phyloP scores from a whole-genome alignment of 1,140 invertebrate genomes.

The Heliothis subflexa region DNA sequence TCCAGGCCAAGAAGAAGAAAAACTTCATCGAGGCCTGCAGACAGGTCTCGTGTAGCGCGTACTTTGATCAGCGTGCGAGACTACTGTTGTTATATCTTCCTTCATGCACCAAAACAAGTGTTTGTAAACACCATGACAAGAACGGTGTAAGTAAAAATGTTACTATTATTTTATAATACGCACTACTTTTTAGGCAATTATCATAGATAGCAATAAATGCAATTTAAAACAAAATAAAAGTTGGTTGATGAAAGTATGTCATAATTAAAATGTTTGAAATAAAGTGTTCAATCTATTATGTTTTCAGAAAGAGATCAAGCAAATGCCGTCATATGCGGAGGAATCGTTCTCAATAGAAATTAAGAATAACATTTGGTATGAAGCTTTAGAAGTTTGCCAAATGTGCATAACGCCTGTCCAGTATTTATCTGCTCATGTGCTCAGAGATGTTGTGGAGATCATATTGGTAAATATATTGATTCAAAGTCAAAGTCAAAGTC shows the following conservation, averaged over 20 bases:
- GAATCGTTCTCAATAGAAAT: slow-evolving; percentile 74
- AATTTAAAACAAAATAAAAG: neutral
- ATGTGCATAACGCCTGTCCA: slow-evolving; percentile 66
- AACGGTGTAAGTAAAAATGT: slow-evolving; percentile 53
- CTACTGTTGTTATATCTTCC: slow-evolving; percentile 62
- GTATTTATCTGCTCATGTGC: slow-evolving; percentile 69
- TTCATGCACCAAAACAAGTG: slow-evolving; percentile 57
- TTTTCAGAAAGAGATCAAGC: slow-evolving; percentile 55
- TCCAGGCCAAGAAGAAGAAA: slow-evolving; percentile 54
- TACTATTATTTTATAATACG: no score
- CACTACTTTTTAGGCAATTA: no score
- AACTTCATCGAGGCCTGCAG: slow-evolving; percentile 64
- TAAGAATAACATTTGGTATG: slow-evolving; percentile 72
- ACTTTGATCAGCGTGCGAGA: slow-evolving; percentile 53
- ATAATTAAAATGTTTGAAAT: no score
- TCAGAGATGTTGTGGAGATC: slow-evolving; percentile 77
- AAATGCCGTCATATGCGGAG: slow-evolving; percentile 64
- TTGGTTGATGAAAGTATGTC: no score
- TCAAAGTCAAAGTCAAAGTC: no score
- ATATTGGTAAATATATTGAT: slow-evolving; percentile 72
- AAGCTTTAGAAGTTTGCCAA: slow-evolving; percentile 74
- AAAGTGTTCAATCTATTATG: neutral
- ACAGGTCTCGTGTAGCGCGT: slow-evolving; percentile 59
- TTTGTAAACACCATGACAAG: slow-evolving; percentile 60
- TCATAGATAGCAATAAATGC: neutral